Conservation (phyloP, 2,113 vertebrate genomes). For the Madoqua kirkii region DNA sequence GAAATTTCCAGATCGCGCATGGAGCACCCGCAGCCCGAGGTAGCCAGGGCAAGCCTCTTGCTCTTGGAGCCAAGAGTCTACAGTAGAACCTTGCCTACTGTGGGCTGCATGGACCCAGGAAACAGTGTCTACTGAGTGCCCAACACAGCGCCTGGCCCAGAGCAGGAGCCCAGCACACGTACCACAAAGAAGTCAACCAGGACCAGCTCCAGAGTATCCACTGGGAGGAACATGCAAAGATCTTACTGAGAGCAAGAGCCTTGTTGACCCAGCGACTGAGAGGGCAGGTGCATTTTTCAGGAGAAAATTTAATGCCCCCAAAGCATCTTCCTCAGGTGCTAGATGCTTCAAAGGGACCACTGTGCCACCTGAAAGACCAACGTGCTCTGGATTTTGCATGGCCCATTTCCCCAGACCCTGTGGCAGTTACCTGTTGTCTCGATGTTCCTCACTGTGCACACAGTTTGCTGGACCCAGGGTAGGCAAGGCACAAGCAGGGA, state of each 20-base stretch:
- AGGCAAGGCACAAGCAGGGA: background rate
- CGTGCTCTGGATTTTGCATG: background rate
- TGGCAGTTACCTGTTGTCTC: background rate
- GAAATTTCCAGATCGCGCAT: background rate
- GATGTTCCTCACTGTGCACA: background rate
- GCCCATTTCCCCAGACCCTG: background rate
- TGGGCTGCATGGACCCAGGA: background rate
- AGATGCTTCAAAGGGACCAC: background rate
- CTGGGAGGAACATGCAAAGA: fast-evolving
- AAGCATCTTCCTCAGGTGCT: background rate
- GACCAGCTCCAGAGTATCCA: background rate
- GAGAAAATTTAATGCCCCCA: background rate
- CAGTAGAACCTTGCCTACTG: background rate
- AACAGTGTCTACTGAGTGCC: fast-evolving
- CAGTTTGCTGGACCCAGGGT: background rate
- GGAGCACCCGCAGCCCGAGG: background rate
- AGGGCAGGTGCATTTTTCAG: background rate
- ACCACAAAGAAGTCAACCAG: background rate
- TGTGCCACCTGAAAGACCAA: background rate
- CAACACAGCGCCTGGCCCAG: background rate
- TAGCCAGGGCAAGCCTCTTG: background rate
- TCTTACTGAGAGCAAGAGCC: background rate
- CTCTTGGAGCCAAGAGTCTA: background rate
- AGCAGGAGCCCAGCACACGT: background rate
- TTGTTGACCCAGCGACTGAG: background rate